Evolutionary conservation across 2,888 invertebrate species (phyloP), one percentile per base, ranked within the genome.

Genomic region (Nowickia ferox): DNA sequence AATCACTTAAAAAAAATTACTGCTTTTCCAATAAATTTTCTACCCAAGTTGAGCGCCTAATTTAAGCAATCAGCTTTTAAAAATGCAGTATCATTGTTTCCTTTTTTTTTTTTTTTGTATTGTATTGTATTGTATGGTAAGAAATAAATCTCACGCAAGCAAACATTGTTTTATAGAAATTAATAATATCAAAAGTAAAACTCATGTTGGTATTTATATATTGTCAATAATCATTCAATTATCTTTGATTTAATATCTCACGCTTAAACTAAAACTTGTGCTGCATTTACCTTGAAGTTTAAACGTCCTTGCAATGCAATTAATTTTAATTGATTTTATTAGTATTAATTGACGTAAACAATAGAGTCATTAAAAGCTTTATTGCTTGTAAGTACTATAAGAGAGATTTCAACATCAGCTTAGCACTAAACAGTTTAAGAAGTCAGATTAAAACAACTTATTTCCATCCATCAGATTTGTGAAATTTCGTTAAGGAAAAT

Each of bases 221-320:
- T 63, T 13, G 22, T 1, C 40, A 38, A 22, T 57, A 57, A 71
- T 71, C 57, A 17, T 55, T 57, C 57, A 57, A 71, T 74, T 74
- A 61, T 48, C 48, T 61, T 19, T 59, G 59, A 13, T 51, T 69
- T 30, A 42, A 9, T 1, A 42, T 9, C 10, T 10, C n/a, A 30
- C 30, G 30, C 30, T 30, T 30, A 30, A 6, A 30, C 30, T 30
- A 30, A 30, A 71, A 38, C 57, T 51, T 11, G 40, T 51, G 3
- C 10, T 51, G 59, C 55, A n/a, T n/a, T 48, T 57, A 57, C 72
- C 65, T 80, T 80, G 72, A 72, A 57, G 57, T 48, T 72, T 57
- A 48, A 80, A 72, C 72, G 80, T 80, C 72, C 80, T 80, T 80
- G 80, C 44, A 0, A 17, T 19, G 9, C 48, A 72, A 65, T 72